Evolutionary conservation across 2,797 vertebrate genomes (phyloP), one percentile per base, ranked within the genome.

Genomic region (Megalops cyprinoides): DNA sequence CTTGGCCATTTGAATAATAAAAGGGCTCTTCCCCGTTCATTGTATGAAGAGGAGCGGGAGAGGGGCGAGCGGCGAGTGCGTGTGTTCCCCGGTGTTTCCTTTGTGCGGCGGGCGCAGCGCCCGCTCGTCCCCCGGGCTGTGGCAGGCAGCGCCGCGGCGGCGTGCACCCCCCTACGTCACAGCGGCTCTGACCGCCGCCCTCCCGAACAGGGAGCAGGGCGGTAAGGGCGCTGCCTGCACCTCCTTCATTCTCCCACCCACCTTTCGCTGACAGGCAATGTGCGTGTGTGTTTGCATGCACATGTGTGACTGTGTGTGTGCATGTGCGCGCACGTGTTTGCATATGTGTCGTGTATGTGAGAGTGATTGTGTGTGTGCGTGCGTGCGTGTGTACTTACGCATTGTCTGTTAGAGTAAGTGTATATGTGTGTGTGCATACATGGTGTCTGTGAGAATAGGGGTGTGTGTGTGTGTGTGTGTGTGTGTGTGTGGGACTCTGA

Each of bases 11-110:
- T 87, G 86, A 89, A 88, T 83, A 86, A 87, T 89, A 81, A 89
- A 90, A 80, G 89, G 79, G 85, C 81, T 81, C 81, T 84, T 89
- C 87, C 80, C 87, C 85, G 84, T 88, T 84, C 86, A 88, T 92
- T 91, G 90, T 83, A 90, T 86, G 87, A 93, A 89, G 87, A 89
- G 83, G 85, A 87, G 56, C 49, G 15, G 87, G 89, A 90, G 90
- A 82, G 84, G 87, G 87, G 84, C 85, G 90, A 90, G 92, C 91
- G 88, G 86, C 86, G 80, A 82, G 81, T 78, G 55, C 51, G 71
- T 65, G 15, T 82, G 65, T 81, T 44, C 81, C 80, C 74, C 76
- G 69, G 76, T 85, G 69, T 82, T 83, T 37, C 79, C 80, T 85
- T 84, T 84, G 88, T 89, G 37, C n/a, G n/a, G n/a, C n/a, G n/a